Conservation (phyloP, 2,113 vertebrate genomes). For the Gasterosteus aculeatus region DNA sequence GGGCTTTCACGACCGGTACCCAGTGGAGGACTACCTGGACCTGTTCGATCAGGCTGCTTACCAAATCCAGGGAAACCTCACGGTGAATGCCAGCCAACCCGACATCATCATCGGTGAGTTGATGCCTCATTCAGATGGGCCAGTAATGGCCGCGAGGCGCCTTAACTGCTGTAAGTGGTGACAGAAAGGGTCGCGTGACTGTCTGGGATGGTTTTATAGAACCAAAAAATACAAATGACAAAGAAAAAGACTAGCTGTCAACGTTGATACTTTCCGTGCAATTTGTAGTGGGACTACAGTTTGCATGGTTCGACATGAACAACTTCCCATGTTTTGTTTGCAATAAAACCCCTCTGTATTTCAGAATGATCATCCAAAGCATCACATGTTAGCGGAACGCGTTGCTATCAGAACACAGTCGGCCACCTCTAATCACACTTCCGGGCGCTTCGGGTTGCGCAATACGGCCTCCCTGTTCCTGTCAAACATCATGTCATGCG, state of each 20-base stretch:
- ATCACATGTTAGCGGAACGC: neutral
- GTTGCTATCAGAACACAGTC: neutral
- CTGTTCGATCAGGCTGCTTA: constrained; percentile 92
- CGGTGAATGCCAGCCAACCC: constrained; percentile 68
- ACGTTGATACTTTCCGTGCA: neutral
- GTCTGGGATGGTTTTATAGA: neutral
- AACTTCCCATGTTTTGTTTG: neutral
- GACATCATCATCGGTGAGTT: constrained; percentile 81
- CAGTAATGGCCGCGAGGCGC: neutral
- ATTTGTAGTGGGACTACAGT: too few relatives aligned
- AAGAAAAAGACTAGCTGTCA: neutral
- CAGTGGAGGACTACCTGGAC: constrained; percentile 94
- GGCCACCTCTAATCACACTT: constrained; percentile 24
- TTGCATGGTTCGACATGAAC: neutral
- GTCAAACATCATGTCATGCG: constrained; percentile 10
- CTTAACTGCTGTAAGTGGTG: neutral
- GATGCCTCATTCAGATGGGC: neutral
- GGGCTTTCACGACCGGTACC: constrained; percentile 89
- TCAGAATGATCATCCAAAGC: neutral
- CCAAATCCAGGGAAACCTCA: constrained; percentile 88
- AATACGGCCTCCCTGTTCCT: constrained; percentile 40
- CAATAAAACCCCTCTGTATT: neutral
- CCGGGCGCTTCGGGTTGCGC: neutral
- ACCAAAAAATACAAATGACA: too few relatives aligned
- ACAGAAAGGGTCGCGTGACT: neutral